A percentile compares a stretch with the other conserved stretches of the same genome.
Evolutionary conservation across 2,888 invertebrate genomes (phyloP).

Genomic region (Patella ulyssiponensis): DNA sequence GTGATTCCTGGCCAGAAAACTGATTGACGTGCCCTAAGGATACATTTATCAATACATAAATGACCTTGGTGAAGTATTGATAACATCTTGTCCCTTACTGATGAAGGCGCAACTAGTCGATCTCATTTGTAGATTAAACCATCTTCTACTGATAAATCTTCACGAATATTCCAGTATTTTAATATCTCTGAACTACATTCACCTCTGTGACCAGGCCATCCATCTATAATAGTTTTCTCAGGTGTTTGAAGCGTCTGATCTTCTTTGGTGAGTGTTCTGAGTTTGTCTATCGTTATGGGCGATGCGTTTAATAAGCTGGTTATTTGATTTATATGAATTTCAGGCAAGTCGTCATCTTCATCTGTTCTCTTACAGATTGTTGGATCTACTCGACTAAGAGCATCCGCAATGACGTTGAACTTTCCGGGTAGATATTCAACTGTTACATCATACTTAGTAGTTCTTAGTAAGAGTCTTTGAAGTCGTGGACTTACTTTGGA

Average conservation of each 20-base stretch:
- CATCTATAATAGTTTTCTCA: background rate
- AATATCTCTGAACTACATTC: background rate
- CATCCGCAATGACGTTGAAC: slow-evolving; percentile 6
- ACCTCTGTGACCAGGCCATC: slow-evolving; percentile 14
- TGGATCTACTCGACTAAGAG: too few species aligned
- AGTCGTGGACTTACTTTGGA: slow-evolving; percentile 24
- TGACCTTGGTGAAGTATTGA: too few species aligned
- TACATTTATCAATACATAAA: background rate
- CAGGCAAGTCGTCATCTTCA: slow-evolving; percentile 3
- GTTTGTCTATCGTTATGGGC: background rate
- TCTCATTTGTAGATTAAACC: slow-evolving; percentile 14
- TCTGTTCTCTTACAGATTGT: background rate
- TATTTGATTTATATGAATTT: background rate
- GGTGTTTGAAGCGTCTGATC: background rate
- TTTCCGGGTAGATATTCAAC: too few species aligned
- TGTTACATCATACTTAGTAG: slow-evolving; percentile 32
- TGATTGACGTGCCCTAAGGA: background rate
- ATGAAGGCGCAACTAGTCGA: slow-evolving; percentile 3
- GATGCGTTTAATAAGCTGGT: slow-evolving; percentile 5
- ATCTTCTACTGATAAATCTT: slow-evolving; percentile 19
- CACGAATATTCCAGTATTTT: slow-evolving; percentile 16
- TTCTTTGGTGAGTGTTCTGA: slow-evolving; percentile 15
- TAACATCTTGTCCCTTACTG: background rate
- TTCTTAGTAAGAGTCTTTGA: slow-evolving; percentile 32
- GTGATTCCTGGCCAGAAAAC: slow-evolving; percentile 14